Evolutionary conservation across 2,113 vertebrate genomes (phyloP).

Genomic region (Dicrurus megarhynchus): DNA sequence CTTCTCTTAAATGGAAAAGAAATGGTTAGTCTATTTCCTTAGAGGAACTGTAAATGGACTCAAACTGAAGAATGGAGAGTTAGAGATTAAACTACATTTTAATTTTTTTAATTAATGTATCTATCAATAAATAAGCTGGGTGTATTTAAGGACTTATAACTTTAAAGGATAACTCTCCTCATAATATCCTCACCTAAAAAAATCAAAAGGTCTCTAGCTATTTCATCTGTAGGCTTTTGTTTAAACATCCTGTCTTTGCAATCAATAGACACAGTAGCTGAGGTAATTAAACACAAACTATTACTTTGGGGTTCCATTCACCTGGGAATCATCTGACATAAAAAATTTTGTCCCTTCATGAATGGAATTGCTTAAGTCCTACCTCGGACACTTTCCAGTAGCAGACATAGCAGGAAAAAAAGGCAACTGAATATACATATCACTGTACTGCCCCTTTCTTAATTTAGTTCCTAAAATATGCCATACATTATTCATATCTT

Average conservation of each 20-base stretch:
- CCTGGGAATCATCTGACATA: background rate
- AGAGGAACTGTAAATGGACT: background rate
- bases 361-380: background rate
- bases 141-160: background rate
- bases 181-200: background rate
- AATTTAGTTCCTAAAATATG: background rate
- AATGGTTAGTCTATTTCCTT: background rate
- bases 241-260: background rate
- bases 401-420: background rate
- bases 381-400: background rate
- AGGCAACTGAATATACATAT: background rate
- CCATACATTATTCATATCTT: background rate
- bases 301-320: background rate
- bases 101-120: background rate
- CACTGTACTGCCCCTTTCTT: background rate
- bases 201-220: background rate
- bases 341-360: background rate
- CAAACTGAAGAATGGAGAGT: background rate
- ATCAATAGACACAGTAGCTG: background rate
- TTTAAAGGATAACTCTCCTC: background rate
- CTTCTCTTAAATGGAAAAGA: background rate
- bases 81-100: background rate
- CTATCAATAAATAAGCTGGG: background rate
- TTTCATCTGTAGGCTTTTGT: background rate
- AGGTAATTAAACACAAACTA: background rate